Evolutionary conservation across 1,140 invertebrate genomes (phyloP), one percentile per base, ranked within the genome.

Genomic region (Littorina saxatilis): DNA sequence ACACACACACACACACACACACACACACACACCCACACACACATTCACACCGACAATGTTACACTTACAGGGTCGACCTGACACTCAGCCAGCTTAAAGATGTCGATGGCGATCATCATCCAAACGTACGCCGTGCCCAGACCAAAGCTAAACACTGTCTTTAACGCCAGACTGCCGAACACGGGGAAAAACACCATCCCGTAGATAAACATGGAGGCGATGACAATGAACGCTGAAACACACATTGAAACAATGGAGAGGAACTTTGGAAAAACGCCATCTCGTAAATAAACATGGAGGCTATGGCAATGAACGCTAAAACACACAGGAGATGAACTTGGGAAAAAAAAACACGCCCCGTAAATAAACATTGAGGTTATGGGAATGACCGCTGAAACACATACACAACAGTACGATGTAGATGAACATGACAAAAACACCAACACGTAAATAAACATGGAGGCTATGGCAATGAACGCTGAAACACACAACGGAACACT

Each of bases 131-230:
- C 17, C 0, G 87, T 72, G 0, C 82, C 85, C 15, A 87, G 39
- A 3, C 20, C 68, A 29, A 84, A 86, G 29, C 85, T 79, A 15
- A 83, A 74, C 15, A 81, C 52, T 13, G 82, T 75, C 1, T 78
- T 73, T 15, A 84, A 29, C 15, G 87, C 79, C 11, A 87, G 73
- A 17, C 78, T 80, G 27, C 82, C 83, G 82, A 87, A 87, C 47
- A 87, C 47, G 27, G 87, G 87, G 27, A 84, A 84, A 43, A 72
- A 87, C 23, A 82, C 85, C n/a, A 87, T 66, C 1, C 87, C 87
- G 61, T 87, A 87, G 37, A 86, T 80, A 15, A 87, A 70, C 83
- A 87, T 85, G 17, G 87, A 87, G 15, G 81, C 35, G 5, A 87
- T 73, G 32, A 78, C 81, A 13, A 82, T 68, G 50, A 87, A 84